Percentiles rank a stretch among this genome's conserved stretches.
These are phyloP conservation scores for Parnassius orleans DNA, from an alignment of 2,888 invertebrate species.

Conservation along the genomic window DNA sequence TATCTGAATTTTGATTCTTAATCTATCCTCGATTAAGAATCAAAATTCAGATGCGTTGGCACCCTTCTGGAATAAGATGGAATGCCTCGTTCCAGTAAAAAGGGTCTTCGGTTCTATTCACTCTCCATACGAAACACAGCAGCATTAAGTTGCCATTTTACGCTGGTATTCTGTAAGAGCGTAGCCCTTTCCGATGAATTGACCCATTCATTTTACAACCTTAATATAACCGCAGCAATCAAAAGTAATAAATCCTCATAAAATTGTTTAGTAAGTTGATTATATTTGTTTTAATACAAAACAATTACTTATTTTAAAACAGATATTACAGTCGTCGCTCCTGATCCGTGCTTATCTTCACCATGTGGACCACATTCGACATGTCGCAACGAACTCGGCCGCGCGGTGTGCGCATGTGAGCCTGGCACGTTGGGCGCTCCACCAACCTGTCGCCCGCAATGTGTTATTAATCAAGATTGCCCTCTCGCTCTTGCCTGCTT, in stretches of 20 bases:
- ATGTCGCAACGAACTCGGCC: constrained; percentile 82
- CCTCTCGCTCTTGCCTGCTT: constrained; percentile 87
- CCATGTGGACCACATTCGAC: constrained; percentile 86
- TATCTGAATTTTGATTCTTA: too few species aligned
- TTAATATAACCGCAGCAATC: too few species aligned
- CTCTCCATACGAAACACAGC: too few species aligned
- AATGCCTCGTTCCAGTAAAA: too few species aligned
- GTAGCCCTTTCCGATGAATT: too few species aligned
- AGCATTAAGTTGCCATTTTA: too few species aligned
- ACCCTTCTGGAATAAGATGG: too few species aligned
- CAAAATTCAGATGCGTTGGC: too few species aligned
- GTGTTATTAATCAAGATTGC: constrained; percentile 89
- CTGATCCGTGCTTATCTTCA: constrained; percentile 84
- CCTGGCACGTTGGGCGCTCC: constrained; percentile 88
- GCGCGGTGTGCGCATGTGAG: constrained; percentile 87
- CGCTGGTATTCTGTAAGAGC: too few species aligned
- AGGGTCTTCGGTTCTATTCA: too few species aligned
- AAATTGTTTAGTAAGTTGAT: neutral
- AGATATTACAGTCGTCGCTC: constrained; percentile 51
- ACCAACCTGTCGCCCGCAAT: constrained; percentile 89
- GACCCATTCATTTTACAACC: too few species aligned
- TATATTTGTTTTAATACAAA: neutral
- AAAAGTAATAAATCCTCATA: neutral
- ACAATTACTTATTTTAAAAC: constrained; percentile 14
- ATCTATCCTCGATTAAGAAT: too few species aligned